Base-by-base conservation (phyloP, 2,888 invertebrate species). In the Limenitis camilla region DNA sequence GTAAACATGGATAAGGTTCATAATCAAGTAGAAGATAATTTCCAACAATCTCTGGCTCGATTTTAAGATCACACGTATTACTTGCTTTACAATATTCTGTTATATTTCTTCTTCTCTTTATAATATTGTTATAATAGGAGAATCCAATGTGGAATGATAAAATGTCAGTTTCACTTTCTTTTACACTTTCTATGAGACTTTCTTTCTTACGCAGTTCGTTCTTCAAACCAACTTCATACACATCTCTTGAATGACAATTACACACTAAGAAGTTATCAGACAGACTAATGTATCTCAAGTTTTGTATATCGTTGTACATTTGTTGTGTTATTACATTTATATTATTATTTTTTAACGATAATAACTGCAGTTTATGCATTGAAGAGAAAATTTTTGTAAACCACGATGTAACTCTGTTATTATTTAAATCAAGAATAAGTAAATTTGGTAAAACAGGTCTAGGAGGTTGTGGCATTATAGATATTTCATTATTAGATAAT, bases 231-330 rank as follows among this genome's bases (percentile, higher is more conserved):
- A 76, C 61, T 35, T 89, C 86, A 33, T 88, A 79, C 6, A 91
- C 71, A n/a, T 89, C 85, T 50, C 87, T 80, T 0, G 88, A 67
- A 4, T 83, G 70, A 54, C 92, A 91, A 47, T 89, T 89, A 63
- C 92, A 92, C 0, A 90, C 74, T 19, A 92, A 85, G 6, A 86
- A 85, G 63, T 92, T 93, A 0, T 78, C 79, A 0, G 89, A 83
- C 0, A 92, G 46, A 1, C 84, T 86, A 0, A 92, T 55, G 50
- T 81, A 88, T 0, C 78, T 66, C 1, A 91, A 53, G 0, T 72
- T 60, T 1, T 72, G 65, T 5, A 92, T 76, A 59, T 92, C 92
- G 9, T 69, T 59, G 0, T 89, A 65, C 90, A 92, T 92, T 35
- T 84, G 82, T 9, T 77, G 69, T 0, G 90, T 82, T 6, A 92